A percentile compares a stretch with the other conserved stretches of the same genome.
Evolutionary conservation across 2,113 vertebrate species (phyloP).

Genomic region (Nothocercus julius): DNA sequence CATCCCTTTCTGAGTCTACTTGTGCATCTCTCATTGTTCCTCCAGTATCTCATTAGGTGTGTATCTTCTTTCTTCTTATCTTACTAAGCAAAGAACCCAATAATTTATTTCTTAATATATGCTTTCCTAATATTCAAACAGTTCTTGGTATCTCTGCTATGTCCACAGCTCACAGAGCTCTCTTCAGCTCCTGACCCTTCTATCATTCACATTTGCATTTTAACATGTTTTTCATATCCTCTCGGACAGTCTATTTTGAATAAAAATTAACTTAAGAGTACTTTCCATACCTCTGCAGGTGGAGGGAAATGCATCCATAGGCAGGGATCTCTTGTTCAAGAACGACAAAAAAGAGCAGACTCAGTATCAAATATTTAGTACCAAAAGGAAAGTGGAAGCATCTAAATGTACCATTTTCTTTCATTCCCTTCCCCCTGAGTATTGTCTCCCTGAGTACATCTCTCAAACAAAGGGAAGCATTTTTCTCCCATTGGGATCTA

Average conservation of each 20-base stretch:
- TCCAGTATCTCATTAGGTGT: background rate
- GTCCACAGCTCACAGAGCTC: background rate
- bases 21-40: background rate
- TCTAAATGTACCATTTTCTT: background rate
- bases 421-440: background rate
- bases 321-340: background rate
- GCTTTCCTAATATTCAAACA: background rate
- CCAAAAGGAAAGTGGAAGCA: background rate
- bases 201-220: background rate
- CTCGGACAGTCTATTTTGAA: background rate
- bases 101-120: background rate
- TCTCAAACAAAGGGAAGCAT: background rate
- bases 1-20: background rate
- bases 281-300: background rate
- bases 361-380: background rate
- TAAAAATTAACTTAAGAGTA: background rate
- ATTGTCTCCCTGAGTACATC: background rate
- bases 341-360: background rate
- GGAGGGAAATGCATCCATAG: background rate
- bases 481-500: background rate
- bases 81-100: background rate
- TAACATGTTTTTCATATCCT: background rate
- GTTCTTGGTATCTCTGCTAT: background rate
- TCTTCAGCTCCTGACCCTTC: background rate
- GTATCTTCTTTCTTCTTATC: background rate